Conservation (phyloP, 1,140 invertebrate species). For the Leptinotarsa texana region DNA sequence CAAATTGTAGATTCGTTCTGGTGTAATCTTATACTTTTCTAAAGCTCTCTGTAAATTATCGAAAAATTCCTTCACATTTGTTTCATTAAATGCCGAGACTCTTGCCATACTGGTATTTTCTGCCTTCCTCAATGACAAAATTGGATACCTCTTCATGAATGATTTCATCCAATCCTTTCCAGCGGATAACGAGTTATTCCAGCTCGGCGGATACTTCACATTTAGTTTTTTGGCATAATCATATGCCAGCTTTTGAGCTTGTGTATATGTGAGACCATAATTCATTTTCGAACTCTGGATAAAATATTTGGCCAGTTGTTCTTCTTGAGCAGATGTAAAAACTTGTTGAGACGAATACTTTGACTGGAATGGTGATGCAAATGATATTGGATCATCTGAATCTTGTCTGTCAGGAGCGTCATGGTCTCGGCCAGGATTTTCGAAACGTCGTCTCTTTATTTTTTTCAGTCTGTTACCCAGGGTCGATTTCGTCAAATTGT, state of each 20-base stretch:
- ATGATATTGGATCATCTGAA: conserved; percentile 18
- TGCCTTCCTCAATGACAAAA: conserved; percentile 27
- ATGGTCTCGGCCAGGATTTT: no score
- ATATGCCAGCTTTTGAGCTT: conserved; percentile 31
- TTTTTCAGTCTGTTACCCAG: conserved; percentile 25
- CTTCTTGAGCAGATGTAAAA: conserved; percentile 21
- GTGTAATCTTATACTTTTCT: conserved; percentile 27
- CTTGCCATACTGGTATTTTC: conserved; percentile 32
- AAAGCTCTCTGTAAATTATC: conserved; percentile 28
- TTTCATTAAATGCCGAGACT: conserved; percentile 20
- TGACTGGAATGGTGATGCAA: conserved; percentile 20
- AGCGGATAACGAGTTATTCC: conserved; percentile 31
- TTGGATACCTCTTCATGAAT: conserved; percentile 26
- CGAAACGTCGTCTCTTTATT: conserved; percentile 14
- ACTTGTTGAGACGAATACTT: conserved; percentile 28
- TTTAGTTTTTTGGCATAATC: conserved; percentile 29
- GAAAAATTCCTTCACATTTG: conserved; percentile 15
- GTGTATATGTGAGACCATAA: conserved; percentile 30
- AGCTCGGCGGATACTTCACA: conserved; percentile 30
- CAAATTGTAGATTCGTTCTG: conserved; percentile 28
- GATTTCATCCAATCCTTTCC: conserved; percentile 30
- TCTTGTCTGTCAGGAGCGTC: no score
- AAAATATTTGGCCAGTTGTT: conserved; percentile 30
- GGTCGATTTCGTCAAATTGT: conserved; percentile 22
- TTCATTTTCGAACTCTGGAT: conserved; percentile 32